Percentiles rank a stretch among this genome's conserved stretches.
Evolutionary conservation across 2,888 invertebrate species (phyloP).

Genomic region (Cryptophagus acutangulus): DNA sequence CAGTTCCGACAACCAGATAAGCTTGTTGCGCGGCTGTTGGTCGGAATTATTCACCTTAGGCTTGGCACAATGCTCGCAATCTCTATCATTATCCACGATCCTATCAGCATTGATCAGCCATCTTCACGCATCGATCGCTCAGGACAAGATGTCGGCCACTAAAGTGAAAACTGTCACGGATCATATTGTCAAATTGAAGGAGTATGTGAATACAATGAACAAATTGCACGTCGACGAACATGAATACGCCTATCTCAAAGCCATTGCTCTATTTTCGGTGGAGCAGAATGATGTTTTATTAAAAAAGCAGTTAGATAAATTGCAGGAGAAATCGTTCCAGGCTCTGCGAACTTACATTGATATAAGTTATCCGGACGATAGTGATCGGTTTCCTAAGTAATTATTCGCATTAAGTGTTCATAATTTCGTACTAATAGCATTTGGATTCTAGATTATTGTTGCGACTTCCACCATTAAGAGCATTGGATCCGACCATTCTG

Average conservation of each 20-base stretch:
- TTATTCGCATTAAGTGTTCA: slow-evolving; percentile 25
- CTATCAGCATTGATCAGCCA: slow-evolving; percentile 78
- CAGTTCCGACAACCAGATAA: slow-evolving; percentile 78
- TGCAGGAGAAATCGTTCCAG: slow-evolving; percentile 60
- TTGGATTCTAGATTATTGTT: slow-evolving; percentile 53
- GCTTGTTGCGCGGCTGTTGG: slow-evolving; percentile 84
- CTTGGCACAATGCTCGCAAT: slow-evolving; percentile 77
- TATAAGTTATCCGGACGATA: slow-evolving; percentile 47
- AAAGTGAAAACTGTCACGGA: slow-evolving; percentile 69
- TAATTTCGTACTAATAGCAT: slow-evolving; percentile 13
- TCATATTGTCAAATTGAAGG: slow-evolving; percentile 77
- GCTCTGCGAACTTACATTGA: slow-evolving; percentile 52
- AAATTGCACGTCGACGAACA: slow-evolving; percentile 71
- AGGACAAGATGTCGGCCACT: slow-evolving; percentile 71
- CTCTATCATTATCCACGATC: slow-evolving; percentile 73
- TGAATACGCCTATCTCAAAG: slow-evolving; percentile 84
- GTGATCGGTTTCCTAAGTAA: slow-evolving; percentile 54
- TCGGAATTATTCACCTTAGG: slow-evolving; percentile 88
- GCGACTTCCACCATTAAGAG: slow-evolving; percentile 66
- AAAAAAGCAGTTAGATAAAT: slow-evolving; percentile 53
- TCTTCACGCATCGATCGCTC: slow-evolving; percentile 67
- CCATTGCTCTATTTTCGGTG: slow-evolving; percentile 62
- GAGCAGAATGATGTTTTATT: slow-evolving; percentile 51
- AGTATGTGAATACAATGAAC: slow-evolving; percentile 71
- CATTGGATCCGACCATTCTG: slow-evolving; percentile 68